Evolutionary conservation across 2,888 invertebrate genomes (phyloP).

Genomic region (Synergus itoensis): DNA sequence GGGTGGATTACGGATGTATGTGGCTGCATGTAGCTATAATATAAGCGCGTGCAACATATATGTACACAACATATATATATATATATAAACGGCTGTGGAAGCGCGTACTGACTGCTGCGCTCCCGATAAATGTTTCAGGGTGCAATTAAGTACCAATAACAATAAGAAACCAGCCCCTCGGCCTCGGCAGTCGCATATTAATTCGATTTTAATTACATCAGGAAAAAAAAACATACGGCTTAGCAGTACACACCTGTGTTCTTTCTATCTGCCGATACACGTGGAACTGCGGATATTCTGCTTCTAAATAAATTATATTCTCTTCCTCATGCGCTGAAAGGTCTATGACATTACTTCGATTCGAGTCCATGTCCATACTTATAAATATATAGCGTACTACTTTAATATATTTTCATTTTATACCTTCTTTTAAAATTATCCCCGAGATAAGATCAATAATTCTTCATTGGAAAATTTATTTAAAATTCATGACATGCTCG

Average conservation of each 20-base stretch:
- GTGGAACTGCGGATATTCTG: constrained; percentile 34
- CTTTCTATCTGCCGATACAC: constrained; percentile 36
- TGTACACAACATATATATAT: background rate
- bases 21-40: constrained; percentile 26
- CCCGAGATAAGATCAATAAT: background rate
- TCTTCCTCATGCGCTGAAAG: constrained; percentile 10
- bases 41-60: constrained; percentile 46
- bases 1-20: constrained; percentile 54
- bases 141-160: constrained; percentile 66
- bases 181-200: constrained; percentile 62
- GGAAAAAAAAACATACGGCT: constrained; percentile 66
- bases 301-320: constrained; percentile 33
- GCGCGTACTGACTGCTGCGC: constrained; percentile 43
- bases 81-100: constrained; percentile 34
- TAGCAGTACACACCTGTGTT: constrained; percentile 50
- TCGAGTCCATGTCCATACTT: background rate
- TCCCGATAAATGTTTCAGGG: constrained; percentile 66
- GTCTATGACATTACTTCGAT: constrained; percentile 1
- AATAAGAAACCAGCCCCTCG: constrained; percentile 63
- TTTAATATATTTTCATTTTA: background rate
- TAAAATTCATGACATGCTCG: background rate
- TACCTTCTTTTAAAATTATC: background rate
- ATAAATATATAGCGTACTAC: background rate
- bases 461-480: background rate
- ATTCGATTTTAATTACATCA: constrained; percentile 71